Percentiles rank a stretch among this genome's conserved stretches.
Conservation (phyloP, 2,797 vertebrate species). For the Anas acuta region DNA sequence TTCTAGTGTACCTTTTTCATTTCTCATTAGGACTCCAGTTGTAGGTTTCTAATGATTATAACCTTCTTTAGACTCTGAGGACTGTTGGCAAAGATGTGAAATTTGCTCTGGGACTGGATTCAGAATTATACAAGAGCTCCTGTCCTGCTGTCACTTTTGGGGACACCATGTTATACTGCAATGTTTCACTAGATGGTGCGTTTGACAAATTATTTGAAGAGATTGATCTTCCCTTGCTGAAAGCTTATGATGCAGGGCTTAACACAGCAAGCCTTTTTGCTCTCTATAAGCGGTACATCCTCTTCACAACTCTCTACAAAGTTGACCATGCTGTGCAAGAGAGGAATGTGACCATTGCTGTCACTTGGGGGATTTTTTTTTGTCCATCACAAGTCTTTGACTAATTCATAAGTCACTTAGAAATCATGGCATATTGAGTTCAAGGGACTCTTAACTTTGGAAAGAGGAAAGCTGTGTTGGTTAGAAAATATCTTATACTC, state of each 20-base stretch:
- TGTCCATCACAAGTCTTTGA: neutral
- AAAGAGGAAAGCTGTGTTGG: neutral
- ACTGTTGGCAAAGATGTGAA: neutral
- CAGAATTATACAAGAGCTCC: neutral
- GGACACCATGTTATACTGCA: neutral
- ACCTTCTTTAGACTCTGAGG: neutral
- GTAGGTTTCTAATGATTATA: neutral
- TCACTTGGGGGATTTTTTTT: neutral
- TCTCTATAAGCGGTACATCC: neutral
- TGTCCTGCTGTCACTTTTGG: neutral
- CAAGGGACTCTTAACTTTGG: neutral
- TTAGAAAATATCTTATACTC: neutral
- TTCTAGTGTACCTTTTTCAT: neutral
- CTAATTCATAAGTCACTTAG: neutral
- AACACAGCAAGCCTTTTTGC: neutral
- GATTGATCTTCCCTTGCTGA: fast-evolving
- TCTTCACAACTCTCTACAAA: neutral
- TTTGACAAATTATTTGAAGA: neutral
- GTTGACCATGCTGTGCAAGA: neutral
- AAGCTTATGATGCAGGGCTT: fast-evolving
- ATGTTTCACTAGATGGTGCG: constrained; percentile 50
- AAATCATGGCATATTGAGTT: neutral
- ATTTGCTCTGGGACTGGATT: neutral
- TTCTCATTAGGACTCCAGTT: neutral
- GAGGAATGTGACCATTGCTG: neutral